Evolutionary conservation across 2,888 invertebrate species (phyloP).

Genomic region (Steinernema carpocapsae): DNA sequence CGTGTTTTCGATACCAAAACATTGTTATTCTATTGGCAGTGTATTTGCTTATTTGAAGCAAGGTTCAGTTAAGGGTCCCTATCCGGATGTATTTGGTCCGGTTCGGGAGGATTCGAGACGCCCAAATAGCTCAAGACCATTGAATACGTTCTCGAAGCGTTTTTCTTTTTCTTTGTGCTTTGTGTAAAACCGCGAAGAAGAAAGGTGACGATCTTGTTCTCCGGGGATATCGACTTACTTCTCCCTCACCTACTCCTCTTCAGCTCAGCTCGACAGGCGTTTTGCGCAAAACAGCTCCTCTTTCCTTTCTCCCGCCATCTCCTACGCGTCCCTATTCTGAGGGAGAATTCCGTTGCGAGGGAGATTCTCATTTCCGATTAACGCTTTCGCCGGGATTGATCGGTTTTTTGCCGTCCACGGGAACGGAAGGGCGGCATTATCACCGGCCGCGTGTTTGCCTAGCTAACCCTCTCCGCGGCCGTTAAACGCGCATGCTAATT

Average conservation of each 20-base stretch:
- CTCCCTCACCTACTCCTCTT: background rate
- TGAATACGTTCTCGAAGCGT: no score
- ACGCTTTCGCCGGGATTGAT: slow-evolving; percentile 4
- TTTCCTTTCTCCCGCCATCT: background rate
- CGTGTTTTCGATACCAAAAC: background rate
- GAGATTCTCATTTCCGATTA: background rate
- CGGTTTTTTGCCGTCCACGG: slow-evolving; percentile 10
- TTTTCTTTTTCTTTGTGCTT: no score
- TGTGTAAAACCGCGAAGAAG: background rate
- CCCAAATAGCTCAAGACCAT: no score
- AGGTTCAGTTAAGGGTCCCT: background rate
- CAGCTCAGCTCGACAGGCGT: slow-evolving; percentile 11
- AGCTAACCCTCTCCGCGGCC: background rate
- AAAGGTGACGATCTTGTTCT: background rate
- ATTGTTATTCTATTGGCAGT: background rate
- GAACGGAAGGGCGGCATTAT: slow-evolving; percentile 1
- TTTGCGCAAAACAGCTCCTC: slow-evolving; percentile 31
- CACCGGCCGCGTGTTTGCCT: background rate
- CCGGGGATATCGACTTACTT: slow-evolving; percentile 27
- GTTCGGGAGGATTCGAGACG: background rate
- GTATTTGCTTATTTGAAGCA: slow-evolving; percentile 10
- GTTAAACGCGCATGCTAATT: slow-evolving; percentile 11
- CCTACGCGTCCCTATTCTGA: background rate
- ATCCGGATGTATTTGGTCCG: slow-evolving; percentile 12
- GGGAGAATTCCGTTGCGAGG: slow-evolving; percentile 28